Conservation (phyloP, 2,797 vertebrate species). For the Pantherophis alleghaniensis region DNA sequence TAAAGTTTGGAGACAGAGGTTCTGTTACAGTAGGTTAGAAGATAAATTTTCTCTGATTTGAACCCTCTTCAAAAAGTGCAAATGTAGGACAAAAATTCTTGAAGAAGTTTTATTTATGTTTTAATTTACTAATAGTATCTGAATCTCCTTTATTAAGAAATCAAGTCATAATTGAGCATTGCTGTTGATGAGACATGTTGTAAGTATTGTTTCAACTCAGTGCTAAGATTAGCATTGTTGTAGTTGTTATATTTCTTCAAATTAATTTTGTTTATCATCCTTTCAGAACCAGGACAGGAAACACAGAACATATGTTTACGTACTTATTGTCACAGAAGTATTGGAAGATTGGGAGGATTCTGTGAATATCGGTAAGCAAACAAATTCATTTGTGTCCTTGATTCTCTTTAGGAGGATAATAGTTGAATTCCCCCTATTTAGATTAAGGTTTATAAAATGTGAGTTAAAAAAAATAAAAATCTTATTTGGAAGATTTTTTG, state of each 20-base stretch:
- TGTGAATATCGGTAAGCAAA: conserved; percentile 89
- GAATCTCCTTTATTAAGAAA: background rate
- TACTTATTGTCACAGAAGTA: conserved; percentile 94
- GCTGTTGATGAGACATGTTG: background rate
- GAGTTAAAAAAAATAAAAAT: background rate
- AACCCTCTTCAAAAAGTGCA: background rate
- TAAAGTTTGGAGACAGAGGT: background rate
- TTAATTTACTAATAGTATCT: background rate
- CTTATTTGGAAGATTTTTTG: background rate
- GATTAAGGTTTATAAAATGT: background rate
- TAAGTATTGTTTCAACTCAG: background rate
- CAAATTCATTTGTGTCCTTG: background rate
- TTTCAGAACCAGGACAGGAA: conserved; percentile 94
- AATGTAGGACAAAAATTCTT: background rate
- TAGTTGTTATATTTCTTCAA: background rate
- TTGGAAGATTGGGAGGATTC: conserved; percentile 99
- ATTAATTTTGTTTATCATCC: conserved; percentile 4
- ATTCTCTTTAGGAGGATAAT: rapidly evolving
- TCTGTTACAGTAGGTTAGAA: background rate
- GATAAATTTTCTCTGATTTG: background rate
- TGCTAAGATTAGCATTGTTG: background rate
- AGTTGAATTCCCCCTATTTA: background rate
- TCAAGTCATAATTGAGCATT: background rate
- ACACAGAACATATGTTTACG: conserved; percentile 97
- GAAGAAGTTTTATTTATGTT: background rate